A percentile compares a stretch with the other conserved stretches of the same genome.
Evolutionary conservation across 2,797 vertebrate species (phyloP).

Genomic region (Sciurus vulgaris): DNA sequence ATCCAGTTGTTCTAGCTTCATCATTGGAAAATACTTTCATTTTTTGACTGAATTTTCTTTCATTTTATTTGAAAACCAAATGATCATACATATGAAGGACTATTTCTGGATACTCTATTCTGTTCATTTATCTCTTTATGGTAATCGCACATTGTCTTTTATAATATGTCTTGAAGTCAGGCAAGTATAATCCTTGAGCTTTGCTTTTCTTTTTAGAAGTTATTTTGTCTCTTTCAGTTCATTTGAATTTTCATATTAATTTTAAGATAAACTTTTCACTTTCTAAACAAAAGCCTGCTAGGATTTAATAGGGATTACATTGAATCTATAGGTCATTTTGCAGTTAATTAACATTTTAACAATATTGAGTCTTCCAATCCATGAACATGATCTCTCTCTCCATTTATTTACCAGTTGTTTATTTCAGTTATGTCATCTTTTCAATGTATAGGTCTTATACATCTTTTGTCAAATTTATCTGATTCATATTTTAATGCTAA

Average conservation of each 20-base stretch:
- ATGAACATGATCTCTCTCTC: not conserved
- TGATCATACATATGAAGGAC: not conserved
- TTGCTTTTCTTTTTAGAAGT: conserved; percentile 41
- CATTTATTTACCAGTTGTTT: not conserved
- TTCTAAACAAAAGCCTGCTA: not conserved
- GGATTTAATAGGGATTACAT: not conserved
- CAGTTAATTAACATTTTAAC: not conserved
- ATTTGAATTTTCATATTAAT: conserved; percentile 39
- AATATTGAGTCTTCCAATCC: not conserved
- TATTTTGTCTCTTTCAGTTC: conserved; percentile 12
- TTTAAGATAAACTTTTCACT: not conserved
- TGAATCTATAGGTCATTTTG: conserved; percentile 8
- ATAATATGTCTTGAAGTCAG: not conserved
- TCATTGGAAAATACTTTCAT: conserved; percentile 22
- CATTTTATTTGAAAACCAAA: conserved; percentile 52
- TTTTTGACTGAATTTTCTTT: conserved; percentile 43
- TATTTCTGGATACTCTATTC: conserved; percentile 7
- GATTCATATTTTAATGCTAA: not conserved
- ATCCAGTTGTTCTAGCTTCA: not conserved
- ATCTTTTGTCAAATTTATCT: conserved; percentile 35
- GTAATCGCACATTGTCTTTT: not conserved
- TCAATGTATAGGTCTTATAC: not conserved
- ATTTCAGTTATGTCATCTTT: conserved; percentile 18
- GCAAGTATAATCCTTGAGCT: not conserved
- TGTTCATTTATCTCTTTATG: conserved; percentile 27